Conservation (phyloP, 2,888 invertebrate species). For the Scaptodrosophila latifasciaeformis region DNA sequence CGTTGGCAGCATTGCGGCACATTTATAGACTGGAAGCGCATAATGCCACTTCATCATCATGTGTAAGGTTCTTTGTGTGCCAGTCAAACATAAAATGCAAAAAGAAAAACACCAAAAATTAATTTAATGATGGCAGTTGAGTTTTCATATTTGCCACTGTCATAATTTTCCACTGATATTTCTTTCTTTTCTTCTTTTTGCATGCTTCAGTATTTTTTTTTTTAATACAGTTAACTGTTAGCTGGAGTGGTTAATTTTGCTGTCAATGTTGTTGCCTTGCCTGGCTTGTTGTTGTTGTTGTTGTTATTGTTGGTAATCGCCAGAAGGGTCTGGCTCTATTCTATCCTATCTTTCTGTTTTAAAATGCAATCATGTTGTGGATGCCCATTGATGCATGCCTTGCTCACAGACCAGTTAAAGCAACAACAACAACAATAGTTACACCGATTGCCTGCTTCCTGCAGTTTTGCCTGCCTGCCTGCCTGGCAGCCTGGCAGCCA, state of each 20-base stretch:
- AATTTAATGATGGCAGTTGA: background rate
- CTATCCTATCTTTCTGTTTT: background rate
- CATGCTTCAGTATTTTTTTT: background rate
- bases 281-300: conserved; percentile 19
- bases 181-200: no score
- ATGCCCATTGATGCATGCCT: background rate
- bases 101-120: no score
- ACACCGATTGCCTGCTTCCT: no score
- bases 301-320: background rate
- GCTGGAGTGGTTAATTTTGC: background rate
- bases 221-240: background rate
- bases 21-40: no score
- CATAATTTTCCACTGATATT: conserved; percentile 15
- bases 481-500: background rate
- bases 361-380: conserved; percentile 17
- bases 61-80: no score
- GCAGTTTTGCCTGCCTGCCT: background rate
- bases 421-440: conserved; percentile 1
- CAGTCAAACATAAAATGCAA: no score
- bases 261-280: background rate
- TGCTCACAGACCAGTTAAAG: background rate
- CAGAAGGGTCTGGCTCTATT: background rate
- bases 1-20: background rate
- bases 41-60: no score
- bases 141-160: conserved; percentile 3